A percentile compares a stretch with the other conserved stretches of the same genome.
phyloP scores from a whole-genome alignment of 64 coral and sea anemone species.

The Pocillopora damicornis region DNA sequence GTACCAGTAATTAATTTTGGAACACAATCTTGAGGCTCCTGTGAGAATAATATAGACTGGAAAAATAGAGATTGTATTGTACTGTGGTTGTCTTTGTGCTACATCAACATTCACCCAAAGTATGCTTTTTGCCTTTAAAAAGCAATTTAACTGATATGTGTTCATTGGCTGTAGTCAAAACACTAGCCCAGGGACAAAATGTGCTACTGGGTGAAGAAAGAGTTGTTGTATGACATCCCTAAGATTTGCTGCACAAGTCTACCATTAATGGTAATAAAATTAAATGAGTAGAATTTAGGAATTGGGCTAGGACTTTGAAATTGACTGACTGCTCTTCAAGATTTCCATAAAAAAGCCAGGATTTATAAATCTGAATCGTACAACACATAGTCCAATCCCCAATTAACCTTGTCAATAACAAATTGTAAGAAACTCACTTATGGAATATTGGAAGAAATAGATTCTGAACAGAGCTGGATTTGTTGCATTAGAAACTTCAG shows the following conservation, averaged over 20 bases:
- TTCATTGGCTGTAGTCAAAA: slow-evolving; percentile 4
- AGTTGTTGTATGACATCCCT: not conserved
- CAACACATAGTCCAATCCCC: too few relatives aligned
- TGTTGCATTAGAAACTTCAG: too few relatives aligned
- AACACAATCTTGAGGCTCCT: slow-evolving; percentile 13
- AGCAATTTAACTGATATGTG: not conserved
- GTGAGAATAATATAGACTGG: not conserved
- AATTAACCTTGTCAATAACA: too few relatives aligned
- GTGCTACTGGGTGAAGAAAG: not conserved
- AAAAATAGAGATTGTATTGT: not conserved
- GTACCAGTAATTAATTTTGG: slow-evolving; percentile 4
- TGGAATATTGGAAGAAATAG: too few relatives aligned
- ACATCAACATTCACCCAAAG: not conserved
- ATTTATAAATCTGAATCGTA: too few relatives aligned
- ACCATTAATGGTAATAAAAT: too few relatives aligned
- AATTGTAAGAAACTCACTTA: too few relatives aligned
- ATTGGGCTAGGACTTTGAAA: too few relatives aligned
- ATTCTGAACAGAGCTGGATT: too few relatives aligned
- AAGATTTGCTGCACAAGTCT: not conserved
- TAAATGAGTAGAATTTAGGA: too few relatives aligned
- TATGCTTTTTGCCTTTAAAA: not conserved
- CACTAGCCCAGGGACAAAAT: not conserved
- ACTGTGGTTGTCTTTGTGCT: slow-evolving; percentile 27
- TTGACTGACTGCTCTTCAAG: too few relatives aligned
- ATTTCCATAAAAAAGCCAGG: too few relatives aligned